Base-by-base conservation (phyloP, 2,113 vertebrate species). In the Silurus asotus region DNA sequence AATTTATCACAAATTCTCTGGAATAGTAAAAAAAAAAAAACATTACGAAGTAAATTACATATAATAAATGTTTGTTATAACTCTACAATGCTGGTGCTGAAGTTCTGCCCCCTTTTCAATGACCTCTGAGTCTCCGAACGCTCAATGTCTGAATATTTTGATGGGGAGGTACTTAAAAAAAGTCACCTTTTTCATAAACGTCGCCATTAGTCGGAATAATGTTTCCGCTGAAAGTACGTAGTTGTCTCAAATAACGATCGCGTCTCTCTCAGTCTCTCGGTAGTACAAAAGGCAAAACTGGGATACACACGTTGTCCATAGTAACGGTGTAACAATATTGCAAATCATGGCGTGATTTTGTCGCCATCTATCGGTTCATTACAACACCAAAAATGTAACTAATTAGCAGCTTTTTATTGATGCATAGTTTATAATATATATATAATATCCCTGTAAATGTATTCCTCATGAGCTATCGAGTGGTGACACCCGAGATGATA, bases 281-380 rank as follows among this genome's bases (percentile, higher is more conserved):
- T 53, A 25, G n/a, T 10, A 15, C 13, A 25, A 17, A 45, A 87
- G 88, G 92, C 90, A 90, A 88, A 65, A 83, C 45, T 88, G 51
- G 87, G 93, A 94, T 94, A 86, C 90, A 67, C 72, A 25, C n/a
- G 94, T 94, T 94, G 92, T 92, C 89, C 90, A 5, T 89, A 90
- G 93, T 81, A 89, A 94, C 94, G n/a, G 11, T 20, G 89, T 83
- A 90, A 83, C 65, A 88, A 76, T 75, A 48, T 45, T 56, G 55
- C 55, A 74, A 72, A 82, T 81, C 58, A 51, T 48, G 25, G 5
- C 20, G 56, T 48, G 56, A 58, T 9, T 37, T 53, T 86, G 67
- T 74, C 78, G 65, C 85, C 85, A 70, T n/a, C 85, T 86, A 74
- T 45, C 11, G 80, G 49, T 80, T 10, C 9, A 13, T 8, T 20